Conservation (phyloP, 2,888 invertebrate species). For the Seira sanloemensis region DNA sequence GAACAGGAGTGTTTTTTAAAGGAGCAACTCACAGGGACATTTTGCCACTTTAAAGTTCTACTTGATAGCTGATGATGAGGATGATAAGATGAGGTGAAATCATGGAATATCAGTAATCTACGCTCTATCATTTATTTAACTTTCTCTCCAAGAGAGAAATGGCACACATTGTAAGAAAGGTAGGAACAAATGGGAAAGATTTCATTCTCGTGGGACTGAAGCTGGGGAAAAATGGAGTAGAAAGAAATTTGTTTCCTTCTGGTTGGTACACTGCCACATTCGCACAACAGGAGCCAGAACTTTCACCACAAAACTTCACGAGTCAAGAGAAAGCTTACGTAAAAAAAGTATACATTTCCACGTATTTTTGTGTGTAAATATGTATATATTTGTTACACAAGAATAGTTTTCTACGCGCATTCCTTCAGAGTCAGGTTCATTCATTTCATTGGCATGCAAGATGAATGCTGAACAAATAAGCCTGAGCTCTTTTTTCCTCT, state of each 20-base stretch:
- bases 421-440: neutral
- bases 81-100: neutral
- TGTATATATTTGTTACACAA: neutral
- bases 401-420: neutral
- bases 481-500: neutral
- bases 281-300: neutral
- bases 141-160: neutral
- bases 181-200: neutral
- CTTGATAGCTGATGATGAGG: neutral
- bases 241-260: neutral
- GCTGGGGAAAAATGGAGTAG: neutral
- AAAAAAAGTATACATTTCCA: too few species aligned
- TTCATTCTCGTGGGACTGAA: neutral
- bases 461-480: neutral
- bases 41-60: neutral
- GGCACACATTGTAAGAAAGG: neutral
- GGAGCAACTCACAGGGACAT: neutral
- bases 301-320: slow-evolving; percentile 4
- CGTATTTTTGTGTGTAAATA: neutral
- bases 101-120: neutral
- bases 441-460: slow-evolving; percentile 4
- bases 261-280: slow-evolving; percentile 4
- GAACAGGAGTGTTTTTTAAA: neutral
- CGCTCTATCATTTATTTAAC: slow-evolving; percentile 4
- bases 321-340: neutral